These are phyloP conservation scores for Lathamus discolor DNA, from an alignment of 2,113 vertebrate species.

Conservation along the genomic window DNA sequence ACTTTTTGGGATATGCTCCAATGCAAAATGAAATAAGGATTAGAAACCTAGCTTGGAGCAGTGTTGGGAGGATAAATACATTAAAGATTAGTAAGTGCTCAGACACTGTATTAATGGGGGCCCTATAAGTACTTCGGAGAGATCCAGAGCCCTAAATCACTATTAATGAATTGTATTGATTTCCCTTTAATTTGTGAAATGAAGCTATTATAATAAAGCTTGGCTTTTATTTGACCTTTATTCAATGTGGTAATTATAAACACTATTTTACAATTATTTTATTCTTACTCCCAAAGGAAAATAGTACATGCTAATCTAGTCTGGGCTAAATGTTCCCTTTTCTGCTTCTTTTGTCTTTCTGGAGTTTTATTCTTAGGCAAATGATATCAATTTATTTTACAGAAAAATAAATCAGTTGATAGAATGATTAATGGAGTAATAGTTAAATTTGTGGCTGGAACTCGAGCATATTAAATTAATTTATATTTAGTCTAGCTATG, in stretches of 20 bases:
- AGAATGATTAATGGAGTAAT: neutral
- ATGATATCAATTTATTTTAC: neutral
- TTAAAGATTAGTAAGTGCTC: slow-evolving; percentile 33
- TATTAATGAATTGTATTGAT: slow-evolving; percentile 56
- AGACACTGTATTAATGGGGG: neutral
- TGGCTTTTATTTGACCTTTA: slow-evolving; percentile 42
- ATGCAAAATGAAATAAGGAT: slow-evolving; percentile 27
- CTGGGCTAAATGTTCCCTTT: neutral
- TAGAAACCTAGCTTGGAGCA: neutral
- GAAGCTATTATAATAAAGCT: slow-evolving; percentile 45
- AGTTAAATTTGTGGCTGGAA: neutral
- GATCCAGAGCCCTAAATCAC: slow-evolving; percentile 21
- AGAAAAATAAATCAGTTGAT: neutral
- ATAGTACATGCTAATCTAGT: neutral
- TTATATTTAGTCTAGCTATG: neutral
- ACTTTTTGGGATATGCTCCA: slow-evolving; percentile 7
- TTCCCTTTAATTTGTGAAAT: slow-evolving; percentile 40
- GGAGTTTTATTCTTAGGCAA: neutral
- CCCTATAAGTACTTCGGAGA: slow-evolving; percentile 9
- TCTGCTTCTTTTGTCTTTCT: neutral
- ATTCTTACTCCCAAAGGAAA: slow-evolving; percentile 19
- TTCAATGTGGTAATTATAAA: slow-evolving; percentile 25
- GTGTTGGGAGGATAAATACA: slow-evolving; percentile 14
- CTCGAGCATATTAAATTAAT: neutral
- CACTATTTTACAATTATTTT: slow-evolving; percentile 33